Evolutionary conservation across 2,113 vertebrate genomes (phyloP).

Genomic region (Danionella cerebrum): DNA sequence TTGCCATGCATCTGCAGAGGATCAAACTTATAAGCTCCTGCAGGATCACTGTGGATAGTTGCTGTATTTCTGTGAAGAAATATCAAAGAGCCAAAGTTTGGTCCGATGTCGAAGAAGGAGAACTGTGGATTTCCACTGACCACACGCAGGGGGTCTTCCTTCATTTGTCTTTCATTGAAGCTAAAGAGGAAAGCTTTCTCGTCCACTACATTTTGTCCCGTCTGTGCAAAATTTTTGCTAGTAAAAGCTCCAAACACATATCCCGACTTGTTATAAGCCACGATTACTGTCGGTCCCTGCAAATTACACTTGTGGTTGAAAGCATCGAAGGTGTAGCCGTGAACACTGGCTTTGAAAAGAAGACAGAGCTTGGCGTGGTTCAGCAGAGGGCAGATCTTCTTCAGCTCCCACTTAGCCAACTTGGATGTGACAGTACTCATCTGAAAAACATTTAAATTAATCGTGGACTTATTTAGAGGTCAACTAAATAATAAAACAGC

Average conservation of each 20-base stretch:
- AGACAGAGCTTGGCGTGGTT: constrained; percentile 36
- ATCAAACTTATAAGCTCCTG: constrained; percentile 36
- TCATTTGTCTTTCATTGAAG: constrained; percentile 19
- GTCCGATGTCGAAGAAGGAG: constrained; percentile 20
- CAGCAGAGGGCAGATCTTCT: constrained; percentile 34
- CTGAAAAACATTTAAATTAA: constrained; percentile 18
- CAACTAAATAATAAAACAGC: too few species aligned
- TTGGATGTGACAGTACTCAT: constrained; percentile 21
- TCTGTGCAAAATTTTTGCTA: constrained; percentile 35
- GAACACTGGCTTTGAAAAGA: constrained; percentile 53
- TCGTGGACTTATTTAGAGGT: too few species aligned
- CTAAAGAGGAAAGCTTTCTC: constrained; percentile 55
- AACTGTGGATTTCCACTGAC: background rate
- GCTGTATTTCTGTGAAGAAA: constrained; percentile 12
- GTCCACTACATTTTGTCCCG: constrained; percentile 31
- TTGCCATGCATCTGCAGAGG: constrained; percentile 46
- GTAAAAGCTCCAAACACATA: constrained; percentile 56
- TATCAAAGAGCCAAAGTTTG: constrained; percentile 41
- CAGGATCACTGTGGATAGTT: constrained; percentile 4
- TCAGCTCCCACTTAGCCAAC: constrained; percentile 39
- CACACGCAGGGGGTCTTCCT: constrained; percentile 15
- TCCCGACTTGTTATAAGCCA: constrained; percentile 53
- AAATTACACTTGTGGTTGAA: constrained; percentile 53
- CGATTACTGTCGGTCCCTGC: constrained; percentile 48
- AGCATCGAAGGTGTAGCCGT: constrained; percentile 31